A percentile compares a stretch with the other conserved stretches of the same genome.
Evolutionary conservation across 2,113 vertebrate genomes (phyloP).

Genomic region (Peromyscus maniculatus): DNA sequence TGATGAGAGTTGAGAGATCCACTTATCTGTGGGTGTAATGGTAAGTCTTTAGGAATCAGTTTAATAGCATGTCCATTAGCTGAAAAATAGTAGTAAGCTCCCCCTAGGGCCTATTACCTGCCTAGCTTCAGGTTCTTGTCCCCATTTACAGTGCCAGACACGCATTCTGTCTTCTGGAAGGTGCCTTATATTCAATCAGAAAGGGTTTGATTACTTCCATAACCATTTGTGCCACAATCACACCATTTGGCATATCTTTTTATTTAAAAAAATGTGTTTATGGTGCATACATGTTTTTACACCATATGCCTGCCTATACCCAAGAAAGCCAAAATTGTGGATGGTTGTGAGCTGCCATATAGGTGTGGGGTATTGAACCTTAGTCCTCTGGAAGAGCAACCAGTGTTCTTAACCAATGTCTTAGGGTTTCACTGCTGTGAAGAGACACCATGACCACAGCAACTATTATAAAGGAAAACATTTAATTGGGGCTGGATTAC

Average conservation of each 20-base stretch:
- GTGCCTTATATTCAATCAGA: neutral
- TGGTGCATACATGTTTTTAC: neutral
- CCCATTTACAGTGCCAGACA: neutral
- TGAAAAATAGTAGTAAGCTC: neutral
- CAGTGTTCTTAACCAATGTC: neutral
- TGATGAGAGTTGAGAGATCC: neutral
- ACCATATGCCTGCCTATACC: neutral
- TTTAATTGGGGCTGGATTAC: too few relatives aligned
- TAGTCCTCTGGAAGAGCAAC: neutral
- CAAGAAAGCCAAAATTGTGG: neutral
- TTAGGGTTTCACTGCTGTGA: too few relatives aligned
- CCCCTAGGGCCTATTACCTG: neutral
- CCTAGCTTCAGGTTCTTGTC: neutral
- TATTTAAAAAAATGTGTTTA: neutral
- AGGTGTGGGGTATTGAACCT: neutral
- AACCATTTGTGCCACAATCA: neutral
- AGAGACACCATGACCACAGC: too few relatives aligned
- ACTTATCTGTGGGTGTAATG: neutral
- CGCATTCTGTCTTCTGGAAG: neutral
- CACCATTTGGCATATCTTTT: neutral
- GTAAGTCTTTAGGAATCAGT: neutral
- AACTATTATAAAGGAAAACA: too few relatives aligned
- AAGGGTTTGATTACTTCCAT: neutral
- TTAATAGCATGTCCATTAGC: neutral
- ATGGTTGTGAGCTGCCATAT: neutral